These are phyloP conservation scores for Sinhomidia bicolor DNA, from an alignment of 2,888 invertebrate genomes.

Conservation along the genomic window DNA sequence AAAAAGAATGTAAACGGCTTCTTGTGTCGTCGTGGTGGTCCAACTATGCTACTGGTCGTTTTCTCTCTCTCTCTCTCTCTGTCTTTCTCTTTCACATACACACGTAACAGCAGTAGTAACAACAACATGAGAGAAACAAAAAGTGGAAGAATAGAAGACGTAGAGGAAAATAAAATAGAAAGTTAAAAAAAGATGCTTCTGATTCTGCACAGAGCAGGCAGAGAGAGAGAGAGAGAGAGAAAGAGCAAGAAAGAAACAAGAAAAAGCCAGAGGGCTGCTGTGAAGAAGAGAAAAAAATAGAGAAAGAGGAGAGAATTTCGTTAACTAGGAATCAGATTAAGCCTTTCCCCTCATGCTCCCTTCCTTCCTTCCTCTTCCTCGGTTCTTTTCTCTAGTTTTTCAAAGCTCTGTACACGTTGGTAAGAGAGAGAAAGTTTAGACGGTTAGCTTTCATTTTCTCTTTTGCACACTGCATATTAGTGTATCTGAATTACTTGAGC, in stretches of 20 bases:
- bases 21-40: too few relatives aligned
- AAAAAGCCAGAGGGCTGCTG: neutral
- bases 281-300: slow-evolving; percentile 1
- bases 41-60: too few relatives aligned
- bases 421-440: slow-evolving; percentile 10
- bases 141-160: neutral
- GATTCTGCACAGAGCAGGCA: slow-evolving; percentile 10
- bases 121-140: slow-evolving; percentile 10
- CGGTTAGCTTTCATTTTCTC: slow-evolving; percentile 45
- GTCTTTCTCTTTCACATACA: too few relatives aligned
- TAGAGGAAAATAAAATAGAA: neutral
- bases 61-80: neutral
- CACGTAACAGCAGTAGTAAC: too few relatives aligned
- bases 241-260: slow-evolving; percentile 22
- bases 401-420: neutral
- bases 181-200: slow-evolving; percentile 20
- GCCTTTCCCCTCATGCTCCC: slow-evolving; percentile 50
- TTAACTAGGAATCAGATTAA: slow-evolving; percentile 73
- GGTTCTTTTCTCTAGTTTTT: slow-evolving; percentile 44
- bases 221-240: slow-evolving; percentile 12
- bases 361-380: neutral
- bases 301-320: slow-evolving; percentile 61
- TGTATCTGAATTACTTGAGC: neutral
- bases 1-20: neutral
- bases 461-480: slow-evolving; percentile 28